These are phyloP conservation scores for Pterophyllum scalare DNA, from an alignment of 2,113 vertebrate genomes.

Conservation along the genomic window DNA sequence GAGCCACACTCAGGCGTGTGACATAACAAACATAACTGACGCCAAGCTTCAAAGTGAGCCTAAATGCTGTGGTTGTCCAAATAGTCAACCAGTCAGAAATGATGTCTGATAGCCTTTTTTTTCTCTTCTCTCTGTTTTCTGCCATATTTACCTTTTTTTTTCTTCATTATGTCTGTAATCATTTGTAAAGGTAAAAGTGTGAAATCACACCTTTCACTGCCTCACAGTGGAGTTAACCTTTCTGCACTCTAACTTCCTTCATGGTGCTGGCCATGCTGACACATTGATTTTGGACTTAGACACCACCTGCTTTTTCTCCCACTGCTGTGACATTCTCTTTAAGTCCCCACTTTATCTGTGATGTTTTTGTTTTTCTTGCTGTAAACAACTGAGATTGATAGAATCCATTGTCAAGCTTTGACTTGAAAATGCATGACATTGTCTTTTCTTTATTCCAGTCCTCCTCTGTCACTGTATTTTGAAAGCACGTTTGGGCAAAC, in stretches of 20 bases:
- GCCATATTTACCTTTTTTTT: background rate
- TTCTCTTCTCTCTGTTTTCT: background rate
- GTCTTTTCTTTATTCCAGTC: background rate
- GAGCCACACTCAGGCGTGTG: slow-evolving; percentile 11
- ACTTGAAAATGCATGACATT: background rate
- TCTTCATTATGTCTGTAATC: background rate
- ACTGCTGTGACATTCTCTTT: background rate
- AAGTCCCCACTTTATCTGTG: background rate
- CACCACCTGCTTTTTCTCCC: slow-evolving; percentile 12
- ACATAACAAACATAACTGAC: slow-evolving; percentile 26
- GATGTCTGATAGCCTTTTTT: background rate
- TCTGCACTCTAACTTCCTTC: slow-evolving; percentile 22
- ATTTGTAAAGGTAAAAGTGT: slow-evolving; percentile 1
- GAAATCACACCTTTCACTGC: slow-evolving; percentile 14
- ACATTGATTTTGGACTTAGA: slow-evolving; percentile 27
- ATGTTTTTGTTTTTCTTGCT: background rate
- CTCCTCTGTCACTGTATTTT: background rate
- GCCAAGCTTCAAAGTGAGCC: slow-evolving; percentile 2
- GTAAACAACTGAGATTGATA: background rate
- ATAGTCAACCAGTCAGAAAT: background rate
- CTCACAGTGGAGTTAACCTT: slow-evolving; percentile 32
- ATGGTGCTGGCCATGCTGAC: background rate
- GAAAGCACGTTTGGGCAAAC: background rate
- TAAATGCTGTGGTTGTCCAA: slow-evolving; percentile 18
- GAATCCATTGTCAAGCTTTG: background rate